Percentiles rank a stretch among this genome's conserved stretches.
Conservation (phyloP, 1,140 invertebrate species). For the Stenopsyche tienmushanensis region DNA sequence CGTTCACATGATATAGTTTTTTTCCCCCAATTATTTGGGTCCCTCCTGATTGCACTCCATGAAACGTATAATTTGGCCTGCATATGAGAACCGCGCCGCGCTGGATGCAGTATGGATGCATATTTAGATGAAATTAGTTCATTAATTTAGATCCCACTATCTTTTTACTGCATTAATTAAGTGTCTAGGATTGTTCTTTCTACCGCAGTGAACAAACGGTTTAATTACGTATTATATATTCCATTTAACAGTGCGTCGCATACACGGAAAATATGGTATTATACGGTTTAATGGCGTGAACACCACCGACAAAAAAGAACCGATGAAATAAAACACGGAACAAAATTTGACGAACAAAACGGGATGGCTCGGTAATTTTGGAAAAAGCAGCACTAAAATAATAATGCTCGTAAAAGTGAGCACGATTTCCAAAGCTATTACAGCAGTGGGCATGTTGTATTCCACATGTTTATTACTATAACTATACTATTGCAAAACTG, state of each 20-base stretch:
- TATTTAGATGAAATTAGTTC: neutral
- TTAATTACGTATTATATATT: conserved; percentile 40
- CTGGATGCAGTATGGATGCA: conserved; percentile 8
- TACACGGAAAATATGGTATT: conserved; percentile 33
- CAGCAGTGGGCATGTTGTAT: too few species aligned
- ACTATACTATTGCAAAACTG: too few species aligned
- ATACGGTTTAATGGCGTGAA: conserved; percentile 39
- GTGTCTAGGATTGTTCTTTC: conserved; percentile 21
- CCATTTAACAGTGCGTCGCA: conserved; percentile 36
- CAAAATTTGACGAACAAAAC: conserved; percentile 19
- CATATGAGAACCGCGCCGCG: too few species aligned
- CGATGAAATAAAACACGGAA: conserved; percentile 24
- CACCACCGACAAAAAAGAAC: conserved; percentile 20
- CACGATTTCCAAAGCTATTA: neutral
- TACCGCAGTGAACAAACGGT: conserved; percentile 21
- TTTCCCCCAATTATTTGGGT: too few species aligned
- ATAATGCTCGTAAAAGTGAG: conserved; percentile 17
- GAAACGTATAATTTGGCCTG: too few species aligned
- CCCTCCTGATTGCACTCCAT: too few species aligned
- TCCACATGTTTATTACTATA: too few species aligned
- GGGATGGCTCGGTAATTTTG: conserved; percentile 3
- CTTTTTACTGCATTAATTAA: conserved; percentile 29
- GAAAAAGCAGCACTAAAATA: conserved; percentile 13
- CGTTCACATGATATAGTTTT: too few species aligned
- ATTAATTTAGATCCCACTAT: conserved; percentile 18